Conservation (phyloP, 2,113 vertebrate genomes). For the Paraplagusia blochii region DNA sequence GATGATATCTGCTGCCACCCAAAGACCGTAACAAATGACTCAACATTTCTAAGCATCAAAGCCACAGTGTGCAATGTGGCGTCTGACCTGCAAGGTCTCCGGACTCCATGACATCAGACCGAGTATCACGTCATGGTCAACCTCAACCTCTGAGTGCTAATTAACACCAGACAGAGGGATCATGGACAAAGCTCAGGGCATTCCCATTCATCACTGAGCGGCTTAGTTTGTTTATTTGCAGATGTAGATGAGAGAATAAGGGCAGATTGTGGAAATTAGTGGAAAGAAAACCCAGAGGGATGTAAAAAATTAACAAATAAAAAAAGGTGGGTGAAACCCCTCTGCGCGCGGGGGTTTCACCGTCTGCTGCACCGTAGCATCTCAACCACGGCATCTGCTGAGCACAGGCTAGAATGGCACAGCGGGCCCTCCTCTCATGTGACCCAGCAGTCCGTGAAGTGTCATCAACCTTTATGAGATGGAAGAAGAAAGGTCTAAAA, state of each 20-base stretch:
- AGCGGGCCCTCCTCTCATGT: slow-evolving; percentile 49
- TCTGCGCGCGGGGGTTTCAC: slow-evolving; percentile 6
- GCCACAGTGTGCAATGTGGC: slow-evolving; percentile 56
- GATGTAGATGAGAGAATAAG: slow-evolving; percentile 58
- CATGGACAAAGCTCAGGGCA: slow-evolving; percentile 60
- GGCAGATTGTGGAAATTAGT: slow-evolving; percentile 55
- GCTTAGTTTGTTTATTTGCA: slow-evolving; percentile 68
- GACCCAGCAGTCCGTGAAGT: slow-evolving; percentile 58
- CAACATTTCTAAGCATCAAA: slow-evolving; percentile 63
- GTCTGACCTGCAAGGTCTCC: slow-evolving; percentile 67
- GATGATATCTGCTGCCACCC: slow-evolving; percentile 60
- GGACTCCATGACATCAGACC: slow-evolving; percentile 73
- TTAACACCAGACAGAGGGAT: slow-evolving; percentile 72
- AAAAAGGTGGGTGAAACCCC: slow-evolving; percentile 42
- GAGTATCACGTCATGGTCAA: slow-evolving; percentile 68
- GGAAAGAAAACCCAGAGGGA: slow-evolving; percentile 44
- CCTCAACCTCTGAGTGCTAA: slow-evolving; percentile 68
- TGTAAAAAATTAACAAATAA: slow-evolving; percentile 40
- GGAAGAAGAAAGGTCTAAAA: slow-evolving; percentile 61
- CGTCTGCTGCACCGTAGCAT: slow-evolving; percentile 9
- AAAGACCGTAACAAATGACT: slow-evolving; percentile 62
- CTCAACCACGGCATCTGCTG: slow-evolving; percentile 19
- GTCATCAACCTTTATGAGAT: slow-evolving; percentile 69
- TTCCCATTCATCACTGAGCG: slow-evolving; percentile 63
- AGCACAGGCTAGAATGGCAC: slow-evolving; percentile 24